Evolutionary conservation across 2,797 vertebrate species (phyloP).

Genomic region (Pangasius larnaudii): DNA sequence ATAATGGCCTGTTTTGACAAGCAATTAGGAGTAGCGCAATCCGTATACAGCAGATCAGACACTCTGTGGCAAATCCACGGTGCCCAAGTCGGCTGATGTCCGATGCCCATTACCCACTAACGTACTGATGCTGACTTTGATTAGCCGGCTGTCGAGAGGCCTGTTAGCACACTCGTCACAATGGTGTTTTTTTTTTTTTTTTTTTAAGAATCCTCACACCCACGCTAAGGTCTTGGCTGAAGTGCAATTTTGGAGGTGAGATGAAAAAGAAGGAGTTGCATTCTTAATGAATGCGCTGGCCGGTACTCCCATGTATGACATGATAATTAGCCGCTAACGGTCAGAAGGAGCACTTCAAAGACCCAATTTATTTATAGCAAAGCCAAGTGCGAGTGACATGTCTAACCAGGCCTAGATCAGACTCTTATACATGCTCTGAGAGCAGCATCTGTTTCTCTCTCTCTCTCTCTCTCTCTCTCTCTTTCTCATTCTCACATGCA

Average conservation of each 20-base stretch:
- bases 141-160: constrained; percentile 71
- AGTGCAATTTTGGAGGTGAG: constrained; percentile 66
- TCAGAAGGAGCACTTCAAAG: constrained; percentile 77
- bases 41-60: constrained; percentile 27
- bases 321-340: constrained; percentile 77
- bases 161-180: constrained; percentile 62
- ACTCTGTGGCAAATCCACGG: constrained; percentile 3
- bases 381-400: constrained; percentile 67
- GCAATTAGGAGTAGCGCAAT: constrained; percentile 43
- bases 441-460: neutral
- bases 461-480: neutral
- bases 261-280: constrained; percentile 71
- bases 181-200: constrained; percentile 56
- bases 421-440: constrained; percentile 49
- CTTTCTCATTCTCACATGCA: neutral
- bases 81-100: constrained; percentile 33
- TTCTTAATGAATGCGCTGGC: constrained; percentile 74
- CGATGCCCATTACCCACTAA: constrained; percentile 64
- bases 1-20: constrained; percentile 68
- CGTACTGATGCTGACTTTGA: constrained; percentile 74
- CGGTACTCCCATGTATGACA: constrained; percentile 75
- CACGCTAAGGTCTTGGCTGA: constrained; percentile 66
- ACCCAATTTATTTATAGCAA: constrained; percentile 71
- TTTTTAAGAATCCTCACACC: constrained; percentile 34
- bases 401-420: constrained; percentile 75